These are phyloP conservation scores for Colinus virginianus DNA, from an alignment of 2,113 vertebrate genomes.

Conservation along the genomic window DNA sequence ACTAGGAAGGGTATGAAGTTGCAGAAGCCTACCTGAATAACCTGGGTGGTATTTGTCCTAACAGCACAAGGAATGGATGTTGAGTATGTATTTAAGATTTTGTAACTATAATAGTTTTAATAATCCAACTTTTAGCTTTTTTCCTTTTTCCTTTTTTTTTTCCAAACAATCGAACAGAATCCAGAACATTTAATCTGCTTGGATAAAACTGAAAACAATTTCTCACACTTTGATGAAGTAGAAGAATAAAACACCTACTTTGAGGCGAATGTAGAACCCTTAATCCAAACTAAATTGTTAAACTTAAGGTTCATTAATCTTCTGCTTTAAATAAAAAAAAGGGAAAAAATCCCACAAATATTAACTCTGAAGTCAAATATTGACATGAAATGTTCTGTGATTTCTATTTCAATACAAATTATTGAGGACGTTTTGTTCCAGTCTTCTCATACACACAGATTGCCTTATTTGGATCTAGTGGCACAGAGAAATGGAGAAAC, in stretches of 20 bases:
- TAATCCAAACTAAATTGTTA: neutral
- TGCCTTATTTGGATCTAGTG: neutral
- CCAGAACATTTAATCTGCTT: neutral
- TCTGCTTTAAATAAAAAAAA: neutral
- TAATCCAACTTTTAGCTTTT: neutral
- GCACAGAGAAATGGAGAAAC: neutral
- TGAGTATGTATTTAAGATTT: neutral
- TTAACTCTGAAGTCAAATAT: accelerated
- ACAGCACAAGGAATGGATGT: accelerated
- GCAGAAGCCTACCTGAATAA: neutral
- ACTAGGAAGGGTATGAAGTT: neutral
- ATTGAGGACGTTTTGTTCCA: neutral
- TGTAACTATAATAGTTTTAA: neutral
- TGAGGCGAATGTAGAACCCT: accelerated
- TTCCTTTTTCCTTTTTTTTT: neutral
- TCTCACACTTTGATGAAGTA: neutral
- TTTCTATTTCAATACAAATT: neutral
- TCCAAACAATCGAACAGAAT: neutral
- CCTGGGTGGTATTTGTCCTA: neutral
- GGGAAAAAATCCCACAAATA: neutral
- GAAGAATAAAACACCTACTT: neutral
- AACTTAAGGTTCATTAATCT: neutral
- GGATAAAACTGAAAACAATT: neutral
- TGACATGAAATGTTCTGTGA: neutral
- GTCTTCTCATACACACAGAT: neutral